Evolutionary conservation across 1,140 invertebrate species (phyloP).

Genomic region (Nasonia giraulti): DNA sequence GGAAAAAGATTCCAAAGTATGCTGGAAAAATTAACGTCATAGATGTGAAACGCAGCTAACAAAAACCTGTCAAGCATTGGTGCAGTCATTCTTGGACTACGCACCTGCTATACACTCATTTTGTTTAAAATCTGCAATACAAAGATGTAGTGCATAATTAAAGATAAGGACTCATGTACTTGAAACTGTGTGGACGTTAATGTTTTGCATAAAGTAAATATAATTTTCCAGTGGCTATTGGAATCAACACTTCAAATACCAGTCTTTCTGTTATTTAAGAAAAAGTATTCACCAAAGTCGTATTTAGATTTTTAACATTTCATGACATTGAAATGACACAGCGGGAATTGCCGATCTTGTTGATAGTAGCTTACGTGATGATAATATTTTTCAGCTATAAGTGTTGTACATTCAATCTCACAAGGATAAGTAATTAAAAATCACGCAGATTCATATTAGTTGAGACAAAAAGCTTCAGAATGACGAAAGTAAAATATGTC

Average conservation of each 20-base stretch:
- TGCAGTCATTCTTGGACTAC: neutral
- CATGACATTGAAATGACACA: too few relatives aligned
- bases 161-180: too few relatives aligned
- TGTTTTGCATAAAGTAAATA: too few relatives aligned
- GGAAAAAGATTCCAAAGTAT: neutral
- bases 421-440: neutral
- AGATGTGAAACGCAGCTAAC: neutral
- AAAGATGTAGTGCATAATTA: neutral
- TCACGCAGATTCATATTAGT: too few relatives aligned
- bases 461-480: neutral
- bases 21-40: neutral
- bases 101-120: too few relatives aligned
- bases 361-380: neutral
- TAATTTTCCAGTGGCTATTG: too few relatives aligned
- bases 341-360: neutral
- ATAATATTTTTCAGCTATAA: neutral
- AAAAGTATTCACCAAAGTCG: too few relatives aligned
- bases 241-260: too few relatives aligned
- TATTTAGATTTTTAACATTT: too few relatives aligned
- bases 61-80: neutral
- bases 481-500: constrained; percentile 62
- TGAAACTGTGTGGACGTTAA: too few relatives aligned
- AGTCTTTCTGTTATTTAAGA: too few relatives aligned
- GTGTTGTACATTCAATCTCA: neutral
- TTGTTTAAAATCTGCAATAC: neutral